Evolutionary conservation across 2,113 vertebrate species (phyloP).

Genomic region (Oryzias woworae): DNA sequence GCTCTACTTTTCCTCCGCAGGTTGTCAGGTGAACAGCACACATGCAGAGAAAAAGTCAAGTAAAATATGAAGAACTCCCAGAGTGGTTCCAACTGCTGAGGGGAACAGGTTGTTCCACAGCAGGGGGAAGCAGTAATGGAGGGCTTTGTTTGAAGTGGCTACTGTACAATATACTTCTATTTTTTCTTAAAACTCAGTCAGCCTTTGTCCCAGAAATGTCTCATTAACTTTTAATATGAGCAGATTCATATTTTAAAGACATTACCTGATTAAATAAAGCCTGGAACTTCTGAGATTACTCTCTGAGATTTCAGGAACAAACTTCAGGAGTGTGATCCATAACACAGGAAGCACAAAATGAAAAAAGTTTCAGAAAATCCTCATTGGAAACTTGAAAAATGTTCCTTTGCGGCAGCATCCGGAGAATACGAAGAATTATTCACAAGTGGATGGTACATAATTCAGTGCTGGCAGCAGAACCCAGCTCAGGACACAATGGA

Average conservation of each 20-base stretch:
- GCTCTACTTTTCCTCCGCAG: background rate
- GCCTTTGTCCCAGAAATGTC: slow-evolving; percentile 9
- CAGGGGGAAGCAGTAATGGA: slow-evolving; percentile 9
- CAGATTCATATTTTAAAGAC: slow-evolving; percentile 46
- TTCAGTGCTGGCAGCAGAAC: slow-evolving; percentile 42
- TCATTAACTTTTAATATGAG: slow-evolving; percentile 38
- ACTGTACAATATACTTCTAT: slow-evolving; percentile 21
- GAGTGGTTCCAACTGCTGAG: too few species aligned
- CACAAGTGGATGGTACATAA: slow-evolving; percentile 45
- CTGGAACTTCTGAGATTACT: slow-evolving; percentile 10
- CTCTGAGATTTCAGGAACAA: slow-evolving; percentile 10
- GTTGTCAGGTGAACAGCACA: slow-evolving; percentile 15
- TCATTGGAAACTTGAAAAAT: slow-evolving; percentile 5
- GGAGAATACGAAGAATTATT: slow-evolving; percentile 52
- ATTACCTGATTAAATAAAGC: slow-evolving; percentile 39
- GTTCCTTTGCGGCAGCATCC: slow-evolving; percentile 31
- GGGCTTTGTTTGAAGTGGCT: slow-evolving; percentile 44
- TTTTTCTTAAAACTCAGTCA: slow-evolving; percentile 7
- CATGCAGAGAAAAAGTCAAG: background rate
- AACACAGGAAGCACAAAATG: background rate
- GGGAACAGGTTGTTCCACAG: too few species aligned
- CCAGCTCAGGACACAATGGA: slow-evolving; percentile 47
- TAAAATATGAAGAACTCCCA: slow-evolving; percentile 2
- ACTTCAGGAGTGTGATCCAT: background rate
- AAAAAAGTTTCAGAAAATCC: background rate